Evolutionary conservation across 2,797 vertebrate species (phyloP), one percentile per base, ranked within the genome.

Genomic region (Mormyrus proboscirostris): DNA sequence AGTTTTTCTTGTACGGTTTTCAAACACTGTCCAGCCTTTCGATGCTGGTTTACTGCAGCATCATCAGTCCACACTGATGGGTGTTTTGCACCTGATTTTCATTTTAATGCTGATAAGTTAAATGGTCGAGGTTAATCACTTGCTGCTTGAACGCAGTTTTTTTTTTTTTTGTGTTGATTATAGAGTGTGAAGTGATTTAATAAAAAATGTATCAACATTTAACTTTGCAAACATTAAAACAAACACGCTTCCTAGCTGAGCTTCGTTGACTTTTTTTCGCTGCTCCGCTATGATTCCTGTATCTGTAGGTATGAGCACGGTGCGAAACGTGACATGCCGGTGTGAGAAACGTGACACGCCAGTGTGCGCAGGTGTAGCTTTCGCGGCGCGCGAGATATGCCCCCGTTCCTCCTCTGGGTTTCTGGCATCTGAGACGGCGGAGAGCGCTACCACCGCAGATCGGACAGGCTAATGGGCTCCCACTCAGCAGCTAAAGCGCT

Each of bases 131-230:
- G 73, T 41, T 79, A 79, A 79, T 79, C 38, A 44, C 73, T 79
- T 79, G 38, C 73, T 0, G 33, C 38, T 5, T 44, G 33, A 44
- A 2, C 73, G 38, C 14, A 79, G 10, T 44, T 79, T 44, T 33
- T 69, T 29, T 25, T 57, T 57, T 7, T 69, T 79, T n/a, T 7
- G 6, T 79, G 38, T 79, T 79, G 73, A 79, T 79, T 79, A 79
- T 79, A 44, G 33, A 8, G 73, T 79, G 38, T 79, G 73, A 79
- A 79, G 65, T 73, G 65, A 73, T 73, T 73, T 73, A 73, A 73
- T 73, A 73, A 73, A 73, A 73, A 73, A 73, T 38, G 65, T 38
- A 73, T 73, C 65, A 73, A 73, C 65, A 73, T 29, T 73, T 79
- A 44, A 79, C 38, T 79, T 79, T 41, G 41, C 38, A 79, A 79